Percentiles rank a stretch among this genome's conserved stretches.
These are phyloP conservation scores for Epizoanthus ramosus DNA, from an alignment of 92 coral and sea anemone species.

Conservation along the genomic window DNA sequence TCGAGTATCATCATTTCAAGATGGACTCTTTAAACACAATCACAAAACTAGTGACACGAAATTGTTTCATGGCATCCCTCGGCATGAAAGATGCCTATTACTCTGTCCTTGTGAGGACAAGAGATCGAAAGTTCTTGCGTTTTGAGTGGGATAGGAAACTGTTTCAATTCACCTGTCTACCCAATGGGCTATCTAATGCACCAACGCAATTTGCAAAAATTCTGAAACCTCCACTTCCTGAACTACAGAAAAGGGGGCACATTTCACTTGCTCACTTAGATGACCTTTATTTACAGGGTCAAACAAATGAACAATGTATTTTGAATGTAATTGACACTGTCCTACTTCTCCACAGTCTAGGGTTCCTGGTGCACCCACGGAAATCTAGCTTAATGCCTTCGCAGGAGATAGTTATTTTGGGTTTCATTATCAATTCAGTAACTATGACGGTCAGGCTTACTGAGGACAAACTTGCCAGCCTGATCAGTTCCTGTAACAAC, in stretches of 20 bases:
- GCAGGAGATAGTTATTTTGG: conserved; percentile 29
- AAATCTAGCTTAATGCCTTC: conserved; percentile 46
- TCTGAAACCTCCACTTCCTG: conserved; percentile 45
- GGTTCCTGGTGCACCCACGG: conserved; percentile 31
- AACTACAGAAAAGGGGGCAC: conserved; percentile 48
- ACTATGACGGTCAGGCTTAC: conserved; percentile 27
- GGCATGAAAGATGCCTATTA: conserved; percentile 18
- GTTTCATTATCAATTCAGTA: conserved; percentile 27
- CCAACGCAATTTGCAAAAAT: conserved; percentile 42
- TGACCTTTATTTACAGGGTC: conserved; percentile 49
- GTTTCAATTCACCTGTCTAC: conserved; percentile 22
- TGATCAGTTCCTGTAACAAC: conserved; percentile 14
- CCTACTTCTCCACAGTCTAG: conserved; percentile 28
- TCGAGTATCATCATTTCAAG: conserved; percentile 36
- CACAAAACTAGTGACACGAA: conserved; percentile 21
- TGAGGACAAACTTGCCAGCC: neutral
- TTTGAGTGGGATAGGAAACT: neutral
- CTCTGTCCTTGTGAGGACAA: conserved; percentile 5
- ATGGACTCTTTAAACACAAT: conserved; percentile 46
- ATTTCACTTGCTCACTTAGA: conserved; percentile 50
- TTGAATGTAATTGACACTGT: conserved; percentile 41
- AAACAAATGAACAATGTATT: conserved; percentile 30
- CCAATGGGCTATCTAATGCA: conserved; percentile 38
- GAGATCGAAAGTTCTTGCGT: conserved; percentile 6
- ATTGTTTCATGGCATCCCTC: conserved; percentile 50